Conservation (phyloP, 2,113 vertebrate genomes). For the Odocoileus virginianus region DNA sequence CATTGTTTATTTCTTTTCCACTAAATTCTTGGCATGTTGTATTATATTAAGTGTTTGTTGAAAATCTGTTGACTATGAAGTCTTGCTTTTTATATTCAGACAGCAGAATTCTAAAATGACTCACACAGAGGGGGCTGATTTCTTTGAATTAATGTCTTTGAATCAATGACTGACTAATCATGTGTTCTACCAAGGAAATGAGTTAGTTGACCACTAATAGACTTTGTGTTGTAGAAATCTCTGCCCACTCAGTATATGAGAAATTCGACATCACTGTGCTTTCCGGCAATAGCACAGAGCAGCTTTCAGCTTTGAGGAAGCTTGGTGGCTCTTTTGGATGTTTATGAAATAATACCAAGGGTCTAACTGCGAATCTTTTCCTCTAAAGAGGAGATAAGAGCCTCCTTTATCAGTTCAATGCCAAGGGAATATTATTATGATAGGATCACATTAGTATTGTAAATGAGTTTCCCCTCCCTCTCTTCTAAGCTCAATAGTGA, state of each 20-base stretch:
- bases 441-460: neutral
- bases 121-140: neutral
- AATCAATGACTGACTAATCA: slow-evolving; percentile 45
- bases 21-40: neutral
- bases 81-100: slow-evolving; percentile 37
- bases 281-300: neutral
- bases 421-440: neutral
- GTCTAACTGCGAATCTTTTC: neutral
- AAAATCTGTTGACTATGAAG: slow-evolving; percentile 20
- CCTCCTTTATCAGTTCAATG: neutral
- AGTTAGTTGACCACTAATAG: slow-evolving; percentile 20
- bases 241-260: slow-evolving; percentile 38
- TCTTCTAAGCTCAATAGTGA: neutral
- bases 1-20: neutral
- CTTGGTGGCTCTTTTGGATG: neutral
- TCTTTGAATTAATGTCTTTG: slow-evolving; percentile 37
- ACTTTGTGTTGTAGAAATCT: slow-evolving; percentile 45
- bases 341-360: neutral
- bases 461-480: neutral
- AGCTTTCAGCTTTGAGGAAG: neutral
- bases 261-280: neutral
- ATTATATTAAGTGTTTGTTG: neutral
- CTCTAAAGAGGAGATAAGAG: neutral
- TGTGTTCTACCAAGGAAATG: slow-evolving; percentile 24
- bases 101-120: slow-evolving; percentile 46